These are phyloP conservation scores for Bucorvus abyssinicus DNA, from an alignment of 2,797 vertebrate species.

Conservation along the genomic window DNA sequence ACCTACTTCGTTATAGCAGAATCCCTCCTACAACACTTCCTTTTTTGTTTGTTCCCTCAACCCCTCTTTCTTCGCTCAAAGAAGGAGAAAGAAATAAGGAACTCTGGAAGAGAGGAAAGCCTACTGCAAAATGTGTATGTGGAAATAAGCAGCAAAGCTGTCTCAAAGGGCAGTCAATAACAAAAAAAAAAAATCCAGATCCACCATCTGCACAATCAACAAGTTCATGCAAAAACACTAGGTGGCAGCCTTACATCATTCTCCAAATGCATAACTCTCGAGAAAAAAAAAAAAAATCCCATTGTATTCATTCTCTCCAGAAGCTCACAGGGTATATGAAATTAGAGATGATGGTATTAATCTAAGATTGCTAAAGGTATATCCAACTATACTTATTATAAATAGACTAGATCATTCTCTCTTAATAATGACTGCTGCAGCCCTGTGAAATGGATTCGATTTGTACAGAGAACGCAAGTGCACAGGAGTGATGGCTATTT, in stretches of 20 bases:
- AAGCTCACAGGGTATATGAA: background rate
- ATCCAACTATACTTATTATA: background rate
- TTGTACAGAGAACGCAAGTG: background rate
- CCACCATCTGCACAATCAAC: rapidly evolving
- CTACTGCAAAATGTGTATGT: background rate
- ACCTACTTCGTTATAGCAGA: background rate
- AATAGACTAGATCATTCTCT: background rate
- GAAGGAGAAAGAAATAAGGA: background rate
- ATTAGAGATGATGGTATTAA: background rate
- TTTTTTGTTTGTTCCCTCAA: background rate
- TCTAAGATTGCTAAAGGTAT: background rate
- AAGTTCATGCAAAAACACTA: background rate
- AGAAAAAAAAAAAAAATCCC: background rate
- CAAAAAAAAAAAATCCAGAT: background rate
- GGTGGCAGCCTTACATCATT: slow-evolving; percentile 29
- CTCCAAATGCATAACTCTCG: background rate
- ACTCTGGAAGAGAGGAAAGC: background rate
- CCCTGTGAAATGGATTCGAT: background rate
- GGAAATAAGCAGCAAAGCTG: background rate
- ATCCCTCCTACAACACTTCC: background rate
- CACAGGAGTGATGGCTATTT: background rate
- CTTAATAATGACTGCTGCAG: background rate
- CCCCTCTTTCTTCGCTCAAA: background rate
- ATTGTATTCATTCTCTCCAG: background rate
- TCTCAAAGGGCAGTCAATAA: background rate